phyloP scores from a whole-genome alignment of 2,797 vertebrate genomes.

The Hydrocynus forskahlii region DNA sequence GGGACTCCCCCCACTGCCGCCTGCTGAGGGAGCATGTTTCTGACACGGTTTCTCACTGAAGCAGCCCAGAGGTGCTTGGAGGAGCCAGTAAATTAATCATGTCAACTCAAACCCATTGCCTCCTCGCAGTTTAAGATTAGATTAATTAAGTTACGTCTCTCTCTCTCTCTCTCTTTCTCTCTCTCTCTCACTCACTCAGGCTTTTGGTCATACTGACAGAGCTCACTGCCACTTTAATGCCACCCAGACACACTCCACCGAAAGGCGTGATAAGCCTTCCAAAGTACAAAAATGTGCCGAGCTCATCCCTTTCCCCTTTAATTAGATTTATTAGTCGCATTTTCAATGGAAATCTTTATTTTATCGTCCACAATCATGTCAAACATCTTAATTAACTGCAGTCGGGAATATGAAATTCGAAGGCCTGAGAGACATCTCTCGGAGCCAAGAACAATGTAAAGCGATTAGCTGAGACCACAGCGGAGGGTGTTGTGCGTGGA shows the following conservation, averaged over 20 bases:
- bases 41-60: constrained; percentile 25
- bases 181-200: constrained; percentile 15
- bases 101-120: constrained; percentile 41
- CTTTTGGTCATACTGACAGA: constrained; percentile 9
- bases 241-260: constrained; percentile 9
- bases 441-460: constrained; percentile 35
- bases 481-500: not conserved
- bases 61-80: constrained; percentile 34
- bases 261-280: constrained; percentile 25
- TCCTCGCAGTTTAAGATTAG: constrained; percentile 51
- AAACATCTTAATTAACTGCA: constrained; percentile 68
- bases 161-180: constrained; percentile 9
- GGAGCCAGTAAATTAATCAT: constrained; percentile 53
- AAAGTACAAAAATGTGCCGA: constrained; percentile 27
- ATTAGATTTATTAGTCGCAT: constrained; percentile 50
- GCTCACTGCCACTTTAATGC: constrained; percentile 28
- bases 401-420: constrained; percentile 35
- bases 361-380: constrained; percentile 59
- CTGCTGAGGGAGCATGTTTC: constrained; percentile 41
- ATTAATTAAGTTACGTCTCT: constrained; percentile 56
- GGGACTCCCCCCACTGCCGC: constrained; percentile 1
- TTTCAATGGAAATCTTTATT: constrained; percentile 47
- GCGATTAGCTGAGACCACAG: constrained; percentile 4
- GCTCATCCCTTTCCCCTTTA: constrained; percentile 41
- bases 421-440: constrained; percentile 10